Percentiles rank a stretch among this genome's conserved stretches.
Conservation (phyloP, 1,140 invertebrate genomes). For the Hypothenemus hampei region DNA sequence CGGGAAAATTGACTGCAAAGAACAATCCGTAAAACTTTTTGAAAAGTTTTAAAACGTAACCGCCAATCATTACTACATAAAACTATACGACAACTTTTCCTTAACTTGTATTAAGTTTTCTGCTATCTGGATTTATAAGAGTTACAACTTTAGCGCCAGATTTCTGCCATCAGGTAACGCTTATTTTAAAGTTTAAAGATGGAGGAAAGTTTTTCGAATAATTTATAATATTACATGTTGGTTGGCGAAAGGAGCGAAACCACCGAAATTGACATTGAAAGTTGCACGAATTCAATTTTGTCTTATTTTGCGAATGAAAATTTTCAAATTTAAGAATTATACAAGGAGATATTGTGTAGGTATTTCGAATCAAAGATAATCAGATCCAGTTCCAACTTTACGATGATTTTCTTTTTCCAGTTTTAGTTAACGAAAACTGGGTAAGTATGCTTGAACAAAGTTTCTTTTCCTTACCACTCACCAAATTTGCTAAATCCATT, state of each 20-base stretch:
- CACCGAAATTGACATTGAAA: conserved; percentile 7
- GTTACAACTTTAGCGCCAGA: conserved; percentile 18
- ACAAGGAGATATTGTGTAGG: no score
- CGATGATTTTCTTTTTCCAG: no score
- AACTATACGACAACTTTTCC: conserved; percentile 25
- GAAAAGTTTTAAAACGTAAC: conserved; percentile 23
- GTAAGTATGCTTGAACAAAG: no score
- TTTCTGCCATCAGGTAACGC: conserved; percentile 20
- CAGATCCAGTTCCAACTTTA: no score
- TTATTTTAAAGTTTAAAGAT: conserved; percentile 20
- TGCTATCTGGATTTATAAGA: conserved; percentile 23
- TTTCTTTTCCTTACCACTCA: no score
- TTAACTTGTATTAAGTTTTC: conserved; percentile 25
- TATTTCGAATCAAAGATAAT: no score
- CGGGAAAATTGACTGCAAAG: background rate
- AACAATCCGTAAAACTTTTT: conserved; percentile 12
- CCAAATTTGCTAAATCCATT: no score
- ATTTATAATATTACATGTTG: conserved; percentile 14
- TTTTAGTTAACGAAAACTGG: no score
- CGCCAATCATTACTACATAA: conserved; percentile 23
- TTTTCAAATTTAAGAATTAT: no score
- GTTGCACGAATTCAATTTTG: no score
- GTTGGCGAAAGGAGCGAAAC: background rate
- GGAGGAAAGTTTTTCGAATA: conserved; percentile 15
- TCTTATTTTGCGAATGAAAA: no score